Base-by-base conservation (phyloP, 2,888 invertebrate species). In the Heliconius sara region DNA sequence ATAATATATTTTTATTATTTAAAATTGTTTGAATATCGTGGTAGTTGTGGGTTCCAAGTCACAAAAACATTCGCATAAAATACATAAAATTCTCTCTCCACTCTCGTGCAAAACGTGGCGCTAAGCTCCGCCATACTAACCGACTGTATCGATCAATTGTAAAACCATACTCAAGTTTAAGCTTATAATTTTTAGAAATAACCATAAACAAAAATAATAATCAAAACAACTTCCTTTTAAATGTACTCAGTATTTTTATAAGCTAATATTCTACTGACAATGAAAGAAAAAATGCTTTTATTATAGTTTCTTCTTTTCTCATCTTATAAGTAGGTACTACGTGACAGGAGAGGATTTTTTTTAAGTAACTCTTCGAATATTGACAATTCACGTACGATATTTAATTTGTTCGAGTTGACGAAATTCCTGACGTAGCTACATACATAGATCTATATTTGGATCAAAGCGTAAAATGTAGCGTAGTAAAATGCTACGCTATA, bases 371-470 rank as follows among this genome's bases (percentile, higher is more conserved):
- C 73, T 70, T 43, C 27, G 65, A 78, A 78, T 74, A 78, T 76
- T 67, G 66, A 79, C 71, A 72, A 76, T 77, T 78, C 60, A 71
- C 67, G 72, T 73, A 72, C 78, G 65, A 73, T 68, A 81, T 80
- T 76, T 72, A 72, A 57, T 78, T 57, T 78, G 60, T 34, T 63
- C 39, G 72, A 80, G 75, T 60, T 65, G 79, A 79, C 47, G 72
- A 72, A 67, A 80, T 80, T 72, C 67, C 47, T 27, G 67, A 60
- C 43, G 27, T 19, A 52, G 19, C 52, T 19, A 60, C n/a, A 27
- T 60, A 60, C 12, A n/a, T 60, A 60, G 0, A n/a, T 60, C n/a
- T 30, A 7, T 74, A 63, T 43, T 74, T 27, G 25, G 39, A 39
- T 43, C 12, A 43, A 63, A 39, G 34, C 16, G 13, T n/a, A 63